Base-by-base conservation (phyloP, 2,888 invertebrate species). In the Caenorhabditis wallacei region DNA sequence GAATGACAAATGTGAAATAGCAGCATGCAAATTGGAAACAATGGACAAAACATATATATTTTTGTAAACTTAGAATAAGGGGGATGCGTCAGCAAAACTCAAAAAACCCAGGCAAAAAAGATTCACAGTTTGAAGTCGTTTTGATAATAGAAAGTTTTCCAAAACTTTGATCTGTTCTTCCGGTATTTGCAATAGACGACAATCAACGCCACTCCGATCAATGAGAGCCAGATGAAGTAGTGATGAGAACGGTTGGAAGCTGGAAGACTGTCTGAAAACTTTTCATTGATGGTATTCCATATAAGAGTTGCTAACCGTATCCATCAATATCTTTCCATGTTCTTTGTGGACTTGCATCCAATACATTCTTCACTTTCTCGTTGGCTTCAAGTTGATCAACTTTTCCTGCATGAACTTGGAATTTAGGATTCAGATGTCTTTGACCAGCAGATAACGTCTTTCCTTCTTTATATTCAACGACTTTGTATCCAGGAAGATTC, bases 101-200 rank as follows among this genome's bases (percentile, higher is more conserved):
- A 69, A 54, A 69, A 64, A 56, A 59, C 69, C 79, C 71, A n/a
- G 51, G 43, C 59, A 61, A 81, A 84, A 40, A 84, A 70, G 30
- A 84, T 78, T 90, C 87, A 91, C 91, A 91, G 84, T 88, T 91
- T 91, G 88, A 91, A 91, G 85, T 91, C 91, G 87, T 90, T 87
- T 79, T 85, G 81, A 85, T 91, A 91, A 88, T 91, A 91, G 87
- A 91, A 91, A 37, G 89, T 90, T 72, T 91, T 91, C 91, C 91
- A 91, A 88, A 91, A 90, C 81, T 89, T 89, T 76, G 88, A 87
- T 70, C 90, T 82, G 80, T 91, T 91, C 76, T 88, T 80, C 43
- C 89, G 84, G 79, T 91, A 91, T 83, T 91, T 90, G 82, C 88
- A 88, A 82, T 91, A 91, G 26, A 83, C 87, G 63, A 90, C 61